phyloP scores from a whole-genome alignment of 2,797 vertebrate genomes.

The Sarcophilus harrisii region DNA sequence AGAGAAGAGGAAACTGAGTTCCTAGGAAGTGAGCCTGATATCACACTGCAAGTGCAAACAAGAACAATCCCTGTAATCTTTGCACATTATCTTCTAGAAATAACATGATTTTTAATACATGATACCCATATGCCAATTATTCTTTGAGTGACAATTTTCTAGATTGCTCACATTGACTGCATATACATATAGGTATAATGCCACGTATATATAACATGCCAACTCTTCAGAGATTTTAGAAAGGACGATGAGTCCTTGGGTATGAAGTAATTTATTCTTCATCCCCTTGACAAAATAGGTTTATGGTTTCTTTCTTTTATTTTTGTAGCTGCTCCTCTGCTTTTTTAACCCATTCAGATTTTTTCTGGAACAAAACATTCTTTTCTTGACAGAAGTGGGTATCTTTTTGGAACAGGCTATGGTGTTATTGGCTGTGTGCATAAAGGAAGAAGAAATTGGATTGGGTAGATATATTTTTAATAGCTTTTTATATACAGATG shows the following conservation, averaged over 20 bases:
- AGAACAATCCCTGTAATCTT: not conserved
- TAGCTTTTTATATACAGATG: too few species aligned
- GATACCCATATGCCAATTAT: not conserved
- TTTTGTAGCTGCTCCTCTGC: not conserved
- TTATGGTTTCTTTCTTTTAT: not conserved
- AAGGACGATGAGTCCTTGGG: conserved; percentile 2
- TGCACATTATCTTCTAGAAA: conserved; percentile 36
- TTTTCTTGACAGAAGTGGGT: not conserved
- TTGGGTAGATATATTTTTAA: not conserved
- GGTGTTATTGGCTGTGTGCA: conserved; percentile 5
- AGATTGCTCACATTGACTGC: not conserved
- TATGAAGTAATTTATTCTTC: not conserved
- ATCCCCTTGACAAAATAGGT: not conserved
- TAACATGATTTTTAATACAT: not conserved
- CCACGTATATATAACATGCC: not conserved
- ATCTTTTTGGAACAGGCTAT: not conserved
- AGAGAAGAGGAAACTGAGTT: not conserved
- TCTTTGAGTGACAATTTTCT: not conserved
- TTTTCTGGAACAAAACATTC: not conserved
- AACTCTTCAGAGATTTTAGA: conserved; percentile 26
- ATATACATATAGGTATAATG: not conserved
- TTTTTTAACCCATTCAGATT: not conserved
- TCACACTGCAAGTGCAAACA: not conserved
- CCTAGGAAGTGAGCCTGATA: not conserved
- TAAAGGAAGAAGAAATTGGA: not conserved